phyloP scores from a whole-genome alignment of 1,140 invertebrate genomes.

The Zaprionus gabonicus region DNA sequence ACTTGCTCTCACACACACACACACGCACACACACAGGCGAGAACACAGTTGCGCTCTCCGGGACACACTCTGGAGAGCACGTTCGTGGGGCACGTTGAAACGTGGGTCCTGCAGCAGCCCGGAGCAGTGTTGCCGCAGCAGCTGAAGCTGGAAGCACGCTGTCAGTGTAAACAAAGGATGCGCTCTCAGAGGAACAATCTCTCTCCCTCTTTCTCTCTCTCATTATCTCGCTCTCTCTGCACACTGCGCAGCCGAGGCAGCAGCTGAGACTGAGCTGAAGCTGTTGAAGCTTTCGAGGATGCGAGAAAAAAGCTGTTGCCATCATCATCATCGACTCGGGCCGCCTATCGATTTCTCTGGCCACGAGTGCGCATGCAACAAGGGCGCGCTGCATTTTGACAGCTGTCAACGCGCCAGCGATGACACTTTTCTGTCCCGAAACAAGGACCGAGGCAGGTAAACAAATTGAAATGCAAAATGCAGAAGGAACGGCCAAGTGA shows the following conservation, averaged over 20 bases:
- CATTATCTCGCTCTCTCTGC: conserved; percentile 5
- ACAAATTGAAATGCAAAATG: conserved; percentile 82
- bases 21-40: conserved; percentile 4
- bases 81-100: conserved; percentile 61
- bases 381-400: conserved; percentile 67
- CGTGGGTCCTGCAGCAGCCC: conserved; percentile 72
- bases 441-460: conserved; percentile 53
- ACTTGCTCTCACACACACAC: conserved; percentile 5
- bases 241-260: conserved; percentile 58
- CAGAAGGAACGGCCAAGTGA: conserved; percentile 38
- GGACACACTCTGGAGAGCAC: conserved; percentile 25
- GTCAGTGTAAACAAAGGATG: conserved; percentile 80
- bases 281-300: conserved; percentile 27
- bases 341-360: conserved; percentile 69
- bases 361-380: conserved; percentile 59
- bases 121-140: conserved; percentile 23
- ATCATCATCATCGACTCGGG: conserved; percentile 18
- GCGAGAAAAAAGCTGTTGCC: conserved; percentile 46
- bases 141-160: conserved; percentile 38
- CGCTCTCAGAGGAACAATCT: conserved; percentile 42
- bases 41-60: conserved; percentile 57
- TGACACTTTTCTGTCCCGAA: conserved; percentile 59
- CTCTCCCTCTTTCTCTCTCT: conserved; percentile 6
- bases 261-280: conserved; percentile 21
- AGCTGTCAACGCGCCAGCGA: conserved; percentile 74